A percentile compares a stretch with the other conserved stretches of the same genome.
Evolutionary conservation across 2,113 vertebrate species (phyloP).

Genomic region (Oryzias woworae): DNA sequence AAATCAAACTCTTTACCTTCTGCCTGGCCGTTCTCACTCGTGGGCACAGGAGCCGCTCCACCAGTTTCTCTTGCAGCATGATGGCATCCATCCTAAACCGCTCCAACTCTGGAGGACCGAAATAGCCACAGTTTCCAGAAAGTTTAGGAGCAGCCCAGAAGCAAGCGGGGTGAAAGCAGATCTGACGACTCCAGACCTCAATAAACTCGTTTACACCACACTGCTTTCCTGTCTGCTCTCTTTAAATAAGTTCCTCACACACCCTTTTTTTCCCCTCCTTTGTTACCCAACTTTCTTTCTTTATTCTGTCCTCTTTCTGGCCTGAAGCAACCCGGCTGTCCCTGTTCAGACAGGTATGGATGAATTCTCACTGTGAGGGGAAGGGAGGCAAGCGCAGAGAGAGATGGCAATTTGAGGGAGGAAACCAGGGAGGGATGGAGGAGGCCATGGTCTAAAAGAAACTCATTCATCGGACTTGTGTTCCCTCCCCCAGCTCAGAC

Average conservation of each 20-base stretch:
- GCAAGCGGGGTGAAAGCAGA: conserved; percentile 16
- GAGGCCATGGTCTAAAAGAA: conserved; percentile 65
- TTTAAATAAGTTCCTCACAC: conserved; percentile 39
- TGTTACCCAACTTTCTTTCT: conserved; percentile 1
- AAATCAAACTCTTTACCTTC: conserved; percentile 80
- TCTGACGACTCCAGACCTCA: conserved; percentile 15
- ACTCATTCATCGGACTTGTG: conserved; percentile 72
- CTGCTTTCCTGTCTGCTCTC: conserved; percentile 32
- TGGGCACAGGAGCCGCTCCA: conserved; percentile 91
- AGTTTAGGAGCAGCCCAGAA: conserved; percentile 21
- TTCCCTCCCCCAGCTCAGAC: conserved; percentile 59
- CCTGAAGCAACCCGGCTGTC: conserved; percentile 35
- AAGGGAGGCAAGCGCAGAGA: conserved; percentile 43
- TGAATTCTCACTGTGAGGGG: conserved; percentile 56
- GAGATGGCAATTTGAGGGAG: conserved; percentile 75
- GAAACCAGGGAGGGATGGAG: conserved; percentile 69
- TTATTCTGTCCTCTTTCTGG: conserved; percentile 39
- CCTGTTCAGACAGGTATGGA: conserved; percentile 77
- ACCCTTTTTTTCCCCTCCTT: conserved; percentile 19
- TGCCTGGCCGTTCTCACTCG: conserved; percentile 86
- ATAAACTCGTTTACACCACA: conserved; percentile 14
- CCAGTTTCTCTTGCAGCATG: conserved; percentile 92
- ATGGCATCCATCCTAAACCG: conserved; percentile 88
- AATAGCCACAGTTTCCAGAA: conserved; percentile 51
- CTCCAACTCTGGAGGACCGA: conserved; percentile 57